Base-by-base conservation (phyloP, 2,888 invertebrate species). In the Hololepta plana region DNA sequence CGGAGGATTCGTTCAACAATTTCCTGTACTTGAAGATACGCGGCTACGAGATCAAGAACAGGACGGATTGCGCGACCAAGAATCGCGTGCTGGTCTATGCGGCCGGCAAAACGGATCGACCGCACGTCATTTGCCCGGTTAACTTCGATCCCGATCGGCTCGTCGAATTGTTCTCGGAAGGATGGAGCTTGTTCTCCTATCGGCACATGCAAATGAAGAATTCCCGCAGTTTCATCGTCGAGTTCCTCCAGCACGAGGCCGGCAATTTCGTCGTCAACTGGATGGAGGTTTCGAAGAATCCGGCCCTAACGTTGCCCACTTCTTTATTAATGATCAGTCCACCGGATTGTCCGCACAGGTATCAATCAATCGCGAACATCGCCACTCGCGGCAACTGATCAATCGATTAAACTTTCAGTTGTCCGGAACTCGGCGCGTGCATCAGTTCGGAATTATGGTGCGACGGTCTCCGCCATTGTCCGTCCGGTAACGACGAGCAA, bases 381-480 rank as follows among this genome's bases (percentile, higher is more conserved):
- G n/a, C n/a, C n/a, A n/a, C n/a, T n/a, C n/a, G n/a, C n/a, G n/a
- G n/a, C n/a, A n/a, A n/a, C n/a, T n/a, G n/a, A n/a, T n/a, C n/a
- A n/a, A n/a, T n/a, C n/a, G n/a, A n/a, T n/a, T n/a, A n/a, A n/a
- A n/a, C n/a, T n/a, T n/a, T n/a, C 55, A 77, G 77, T 45, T 81
- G 81, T 42, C 80, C 80, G 1, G 80, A 81, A 47, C 55, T 81
- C 26, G 75, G 79, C 34, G 80, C 80, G 1, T 82, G 81, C 48
- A 80, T 81, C 41, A 75, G 72, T 34, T 63, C 74, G 2, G 66
- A 72, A 2, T 49, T 82, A 3, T 80, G 81, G 80, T 82, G 81
- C 49, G 81, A 82, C 46, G 79, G 80, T 1, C 63, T 71, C 20
- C 58, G 66, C 2, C 79, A 82, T 44, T 82, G 82, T 45, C 81